Percentiles rank a stretch among this genome's conserved stretches.
Conservation (phyloP, 2,888 invertebrate genomes). For the Petrophora chlorosata region DNA sequence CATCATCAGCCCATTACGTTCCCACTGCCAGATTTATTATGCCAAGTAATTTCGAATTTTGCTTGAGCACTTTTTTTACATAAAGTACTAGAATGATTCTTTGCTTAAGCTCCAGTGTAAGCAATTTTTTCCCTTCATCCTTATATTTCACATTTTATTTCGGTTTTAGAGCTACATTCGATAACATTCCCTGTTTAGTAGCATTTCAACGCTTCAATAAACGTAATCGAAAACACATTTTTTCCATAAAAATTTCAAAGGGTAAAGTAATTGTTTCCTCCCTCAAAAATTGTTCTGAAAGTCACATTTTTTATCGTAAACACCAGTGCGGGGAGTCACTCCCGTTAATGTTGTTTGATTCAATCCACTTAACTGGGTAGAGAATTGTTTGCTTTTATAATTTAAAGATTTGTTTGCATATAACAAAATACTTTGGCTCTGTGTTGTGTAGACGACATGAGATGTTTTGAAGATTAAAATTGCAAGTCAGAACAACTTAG, state of each 20-base stretch:
- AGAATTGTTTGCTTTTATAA: no score
- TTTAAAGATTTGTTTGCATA: no score
- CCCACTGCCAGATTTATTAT: no score
- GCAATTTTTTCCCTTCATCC: slow-evolving; percentile 5
- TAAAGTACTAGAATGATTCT: no score
- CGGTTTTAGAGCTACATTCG: slow-evolving; percentile 4
- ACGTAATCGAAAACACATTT: slow-evolving; percentile 41
- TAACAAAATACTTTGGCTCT: no score
- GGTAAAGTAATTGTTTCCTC: slow-evolving; percentile 55
- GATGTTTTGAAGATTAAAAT: no score
- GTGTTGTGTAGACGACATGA: no score
- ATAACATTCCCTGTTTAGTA: slow-evolving; percentile 20
- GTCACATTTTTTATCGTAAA: slow-evolving; percentile 62
- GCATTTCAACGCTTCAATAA: slow-evolving; percentile 33
- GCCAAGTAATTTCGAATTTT: no score
- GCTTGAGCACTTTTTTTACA: no score
- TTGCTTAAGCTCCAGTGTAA: no score
- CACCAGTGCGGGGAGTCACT: slow-evolving; percentile 39
- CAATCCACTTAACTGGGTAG: background rate
- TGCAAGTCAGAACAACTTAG: no score
- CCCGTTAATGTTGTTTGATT: slow-evolving; percentile 33
- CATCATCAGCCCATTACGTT: no score
- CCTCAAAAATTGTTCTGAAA: slow-evolving; percentile 55
- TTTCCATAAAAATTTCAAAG: slow-evolving; percentile 48
- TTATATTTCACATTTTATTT: background rate